Conservation (phyloP, 2,797 vertebrate genomes). For the Centropyge bicolor region DNA sequence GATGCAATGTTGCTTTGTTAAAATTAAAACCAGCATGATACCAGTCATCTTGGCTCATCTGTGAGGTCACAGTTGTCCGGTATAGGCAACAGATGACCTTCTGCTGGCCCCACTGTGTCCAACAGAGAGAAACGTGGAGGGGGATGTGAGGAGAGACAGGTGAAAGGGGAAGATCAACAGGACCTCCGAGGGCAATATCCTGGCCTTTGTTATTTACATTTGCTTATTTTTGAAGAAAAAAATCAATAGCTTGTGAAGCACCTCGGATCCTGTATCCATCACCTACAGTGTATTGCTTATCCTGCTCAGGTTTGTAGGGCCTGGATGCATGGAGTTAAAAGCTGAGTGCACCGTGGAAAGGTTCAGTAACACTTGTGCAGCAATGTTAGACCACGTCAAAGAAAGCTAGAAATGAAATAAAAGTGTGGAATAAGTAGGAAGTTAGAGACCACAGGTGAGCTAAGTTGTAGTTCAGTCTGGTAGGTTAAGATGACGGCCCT, state of each 20-base stretch:
- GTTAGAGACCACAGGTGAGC: not conserved
- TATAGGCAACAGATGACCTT: conserved; percentile 59
- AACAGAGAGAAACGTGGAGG: conserved; percentile 49
- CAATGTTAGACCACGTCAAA: not conserved
- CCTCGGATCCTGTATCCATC: conserved; percentile 7
- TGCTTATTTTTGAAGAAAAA: conserved; percentile 37
- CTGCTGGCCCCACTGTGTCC: conserved; percentile 42
- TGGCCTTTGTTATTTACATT: conserved; percentile 26
- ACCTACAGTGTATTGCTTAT: not conserved
- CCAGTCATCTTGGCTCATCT: not conserved
- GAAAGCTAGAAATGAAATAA: not conserved
- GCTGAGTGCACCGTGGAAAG: not conserved
- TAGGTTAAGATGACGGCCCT: not conserved
- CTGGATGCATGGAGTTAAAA: not conserved
- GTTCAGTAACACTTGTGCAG: not conserved
- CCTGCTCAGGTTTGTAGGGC: not conserved
- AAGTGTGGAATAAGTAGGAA: not conserved
- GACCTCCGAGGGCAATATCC: conserved; percentile 31
- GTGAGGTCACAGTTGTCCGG: conserved; percentile 18
- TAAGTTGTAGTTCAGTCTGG: not conserved
- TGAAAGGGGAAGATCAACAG: conserved; percentile 32
- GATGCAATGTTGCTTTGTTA: not conserved
- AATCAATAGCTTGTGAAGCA: conserved; percentile 25
- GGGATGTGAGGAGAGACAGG: conserved; percentile 65
- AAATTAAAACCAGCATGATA: not conserved